Conservation (phyloP, 2,797 vertebrate genomes). For the Heterohyrax brucei region DNA sequence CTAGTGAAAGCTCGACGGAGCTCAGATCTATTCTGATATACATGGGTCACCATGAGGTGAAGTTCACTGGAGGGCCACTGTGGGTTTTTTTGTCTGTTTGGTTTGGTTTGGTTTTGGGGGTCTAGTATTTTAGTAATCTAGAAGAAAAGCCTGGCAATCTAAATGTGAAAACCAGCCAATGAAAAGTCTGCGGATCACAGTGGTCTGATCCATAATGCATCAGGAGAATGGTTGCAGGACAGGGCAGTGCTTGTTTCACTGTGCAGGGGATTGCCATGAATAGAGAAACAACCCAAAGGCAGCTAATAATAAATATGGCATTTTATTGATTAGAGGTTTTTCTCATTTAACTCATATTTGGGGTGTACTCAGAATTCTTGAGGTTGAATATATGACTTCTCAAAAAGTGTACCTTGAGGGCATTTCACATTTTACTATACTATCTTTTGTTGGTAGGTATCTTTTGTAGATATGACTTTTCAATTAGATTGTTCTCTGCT, state of each 20-base stretch:
- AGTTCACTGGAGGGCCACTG: neutral
- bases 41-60: neutral
- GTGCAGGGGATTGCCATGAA: neutral
- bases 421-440: neutral
- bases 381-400: neutral
- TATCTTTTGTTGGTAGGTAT: neutral
- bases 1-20: neutral
- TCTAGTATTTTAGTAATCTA: too few species aligned
- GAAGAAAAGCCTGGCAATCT: neutral
- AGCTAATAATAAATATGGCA: neutral
- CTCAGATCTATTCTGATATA: neutral
- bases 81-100: too few species aligned
- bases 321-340: conserved; percentile 37
- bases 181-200: neutral
- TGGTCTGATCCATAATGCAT: neutral
- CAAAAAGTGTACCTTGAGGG: neutral
- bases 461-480: conserved; percentile 7
- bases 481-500: neutral
- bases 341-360: neutral
- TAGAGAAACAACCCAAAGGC: neutral
- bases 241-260: neutral
- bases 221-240: neutral
- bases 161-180: neutral
- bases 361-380: neutral
- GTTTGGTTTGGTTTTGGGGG: too few species aligned